These are phyloP conservation scores for Ptychobarbus kaznakovi DNA, from an alignment of 2,797 vertebrate species.

Conservation along the genomic window DNA sequence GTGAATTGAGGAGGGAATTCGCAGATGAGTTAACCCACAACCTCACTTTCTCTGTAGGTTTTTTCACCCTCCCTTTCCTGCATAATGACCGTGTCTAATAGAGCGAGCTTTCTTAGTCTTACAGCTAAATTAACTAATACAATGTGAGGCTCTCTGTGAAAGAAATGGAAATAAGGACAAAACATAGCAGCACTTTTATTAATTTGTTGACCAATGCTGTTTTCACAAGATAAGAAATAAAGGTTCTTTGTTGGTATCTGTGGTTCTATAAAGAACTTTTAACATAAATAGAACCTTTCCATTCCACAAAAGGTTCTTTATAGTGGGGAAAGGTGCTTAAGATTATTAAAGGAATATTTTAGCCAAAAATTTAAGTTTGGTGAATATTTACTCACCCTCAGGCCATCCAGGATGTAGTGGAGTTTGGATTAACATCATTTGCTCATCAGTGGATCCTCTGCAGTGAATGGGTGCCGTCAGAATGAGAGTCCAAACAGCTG, in stretches of 20 bases:
- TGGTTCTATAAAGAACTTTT: background rate
- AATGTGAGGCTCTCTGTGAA: background rate
- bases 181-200: background rate
- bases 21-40: constrained; percentile 57
- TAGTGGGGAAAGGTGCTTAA: background rate
- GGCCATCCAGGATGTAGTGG: background rate
- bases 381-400: background rate
- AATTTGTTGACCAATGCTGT: background rate
- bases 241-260: background rate
- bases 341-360: background rate
- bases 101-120: background rate
- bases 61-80: background rate
- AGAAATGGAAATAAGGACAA: constrained; percentile 1
- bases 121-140: background rate
- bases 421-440: background rate
- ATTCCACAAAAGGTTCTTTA: background rate
- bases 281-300: background rate
- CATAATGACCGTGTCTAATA: background rate
- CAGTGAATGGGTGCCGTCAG: background rate
- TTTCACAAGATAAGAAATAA: background rate
- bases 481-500: background rate
- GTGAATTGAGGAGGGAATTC: constrained; percentile 65
- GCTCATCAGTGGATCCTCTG: background rate
- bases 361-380: background rate
- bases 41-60: constrained; percentile 42